phyloP scores from a whole-genome alignment of 2,888 invertebrate genomes.

The Xylota segnis region DNA sequence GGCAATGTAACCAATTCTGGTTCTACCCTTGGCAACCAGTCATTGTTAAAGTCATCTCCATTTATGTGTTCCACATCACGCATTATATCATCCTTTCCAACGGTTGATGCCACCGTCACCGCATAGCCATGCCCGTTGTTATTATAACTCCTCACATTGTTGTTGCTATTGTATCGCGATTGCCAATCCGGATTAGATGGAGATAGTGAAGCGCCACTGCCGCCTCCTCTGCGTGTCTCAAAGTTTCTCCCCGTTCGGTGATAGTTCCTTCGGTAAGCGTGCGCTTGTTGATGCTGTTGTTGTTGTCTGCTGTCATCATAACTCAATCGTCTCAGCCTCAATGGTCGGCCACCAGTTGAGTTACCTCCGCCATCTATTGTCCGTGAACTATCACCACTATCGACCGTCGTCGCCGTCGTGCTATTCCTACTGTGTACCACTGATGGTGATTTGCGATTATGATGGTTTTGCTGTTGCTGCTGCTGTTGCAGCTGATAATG shows the following conservation, averaged over 20 bases:
- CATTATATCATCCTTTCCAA: slow-evolving; percentile 73
- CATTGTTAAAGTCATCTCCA: slow-evolving; percentile 63
- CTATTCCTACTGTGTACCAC: slow-evolving; percentile 58
- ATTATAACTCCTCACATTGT: slow-evolving; percentile 55
- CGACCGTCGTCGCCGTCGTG: slow-evolving; percentile 31
- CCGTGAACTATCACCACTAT: slow-evolving; percentile 62
- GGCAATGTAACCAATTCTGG: slow-evolving; percentile 69
- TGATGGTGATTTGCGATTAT: slow-evolving; percentile 74
- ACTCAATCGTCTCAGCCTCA: slow-evolving; percentile 66
- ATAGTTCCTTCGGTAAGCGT: slow-evolving; percentile 56
- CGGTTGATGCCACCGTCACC: slow-evolving; percentile 39
- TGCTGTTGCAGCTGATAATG: slow-evolving; percentile 48
- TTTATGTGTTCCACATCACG: slow-evolving; percentile 73
- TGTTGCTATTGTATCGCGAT: slow-evolving; percentile 61
- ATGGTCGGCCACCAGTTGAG: slow-evolving; percentile 58
- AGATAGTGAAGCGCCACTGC: slow-evolving; percentile 69
- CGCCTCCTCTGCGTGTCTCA: slow-evolving; percentile 37
- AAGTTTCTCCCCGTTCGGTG: slow-evolving; percentile 71
- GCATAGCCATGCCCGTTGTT: slow-evolving; percentile 56
- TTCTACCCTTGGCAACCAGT: slow-evolving; percentile 64
- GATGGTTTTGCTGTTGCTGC: slow-evolving; percentile 52
- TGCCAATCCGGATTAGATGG: slow-evolving; percentile 69
- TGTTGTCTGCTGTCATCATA: slow-evolving; percentile 69
- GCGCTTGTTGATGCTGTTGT: slow-evolving; percentile 23
- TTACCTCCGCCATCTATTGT: slow-evolving; percentile 54